Base-by-base conservation (phyloP, 2,797 vertebrate species). In the Sorex maritimensis region DNA sequence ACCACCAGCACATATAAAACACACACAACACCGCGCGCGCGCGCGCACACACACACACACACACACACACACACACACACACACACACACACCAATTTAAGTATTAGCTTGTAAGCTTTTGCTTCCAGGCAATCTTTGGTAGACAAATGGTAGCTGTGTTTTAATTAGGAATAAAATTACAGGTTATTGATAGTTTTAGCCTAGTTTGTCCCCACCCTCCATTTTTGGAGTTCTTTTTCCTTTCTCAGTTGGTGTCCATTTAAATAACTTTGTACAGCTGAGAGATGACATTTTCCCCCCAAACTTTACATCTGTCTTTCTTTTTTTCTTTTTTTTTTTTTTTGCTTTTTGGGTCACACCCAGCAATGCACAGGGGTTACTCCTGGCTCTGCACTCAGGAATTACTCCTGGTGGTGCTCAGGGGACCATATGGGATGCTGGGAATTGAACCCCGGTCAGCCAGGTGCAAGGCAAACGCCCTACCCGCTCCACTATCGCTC, bases 171-270 rank as follows among this genome's bases (percentile, higher is more conserved):
- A 67, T 71, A 81, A 80, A 74, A 86, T 90, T 44, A 79, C 11
- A 78, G 19, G 49, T 44, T 75, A 88, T 38, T 65, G 24, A 91
- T 75, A 41, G 63, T 74, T 92, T 78, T 17, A 74, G 72, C 24
- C 30, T 75, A 52, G 30, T 41, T 52, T 86, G 17, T 79, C 61
- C 49, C 49, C 28, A 74, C 23, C n/a, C 12, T 72, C 82, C 41
- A 38, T 71, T 81, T 93, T 65, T 84, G 49, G 21, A 58, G 75
- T 28, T 67, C 21, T 68, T 90, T 89, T 95, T 78, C 13, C 71
- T 89, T 52, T 86, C 23, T 68, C 78, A 78, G 30, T 6, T n/a
- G 23, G 63, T 85, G 12, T 80, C 11, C 71, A 65, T 84, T 74
- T 28, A 80, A 90, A 84, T 6, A 80, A 55, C 24, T 30, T 30